Evolutionary conservation across 2,113 vertebrate genomes (phyloP).

Genomic region (Melanocharis versteri): DNA sequence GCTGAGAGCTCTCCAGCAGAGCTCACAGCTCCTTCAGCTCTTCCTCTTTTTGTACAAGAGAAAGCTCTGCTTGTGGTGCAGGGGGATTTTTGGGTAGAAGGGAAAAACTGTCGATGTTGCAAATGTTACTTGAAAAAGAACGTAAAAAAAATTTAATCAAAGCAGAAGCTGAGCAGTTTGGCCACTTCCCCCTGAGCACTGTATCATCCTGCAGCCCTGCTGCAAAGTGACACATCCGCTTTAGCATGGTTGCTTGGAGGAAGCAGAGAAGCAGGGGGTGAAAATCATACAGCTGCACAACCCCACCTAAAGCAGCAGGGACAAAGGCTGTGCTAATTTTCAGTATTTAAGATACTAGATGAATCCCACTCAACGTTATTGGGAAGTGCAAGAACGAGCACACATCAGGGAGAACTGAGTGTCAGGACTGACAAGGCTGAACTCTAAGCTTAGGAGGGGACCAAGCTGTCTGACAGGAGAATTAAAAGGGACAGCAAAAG

Average conservation of each 20-base stretch:
- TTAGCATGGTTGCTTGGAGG: background rate
- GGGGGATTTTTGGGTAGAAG: constrained; percentile 17
- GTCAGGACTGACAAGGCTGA: background rate
- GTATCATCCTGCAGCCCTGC: background rate
- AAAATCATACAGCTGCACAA: background rate
- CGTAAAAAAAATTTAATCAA: background rate
- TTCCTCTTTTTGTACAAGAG: constrained; percentile 8
- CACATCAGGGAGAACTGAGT: background rate
- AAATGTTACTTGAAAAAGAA: constrained; percentile 29
- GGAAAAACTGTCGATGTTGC: constrained; percentile 4
- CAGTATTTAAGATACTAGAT: background rate
- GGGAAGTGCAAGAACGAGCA: background rate
- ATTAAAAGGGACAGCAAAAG: background rate
- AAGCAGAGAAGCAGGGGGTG: background rate
- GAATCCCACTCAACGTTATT: background rate
- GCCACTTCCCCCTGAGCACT: background rate
- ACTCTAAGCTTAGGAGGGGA: background rate
- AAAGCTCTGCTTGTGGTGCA: background rate
- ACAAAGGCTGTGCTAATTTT: background rate
- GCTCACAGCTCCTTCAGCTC: background rate
- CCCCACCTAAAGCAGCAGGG: background rate
- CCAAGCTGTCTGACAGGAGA: background rate
- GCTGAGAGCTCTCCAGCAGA: background rate
- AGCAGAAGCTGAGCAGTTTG: constrained; percentile 38
- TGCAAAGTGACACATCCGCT: constrained; percentile 17